Evolutionary conservation across 2,888 invertebrate species (phyloP).

Genomic region (Chrysina gloriosa): DNA sequence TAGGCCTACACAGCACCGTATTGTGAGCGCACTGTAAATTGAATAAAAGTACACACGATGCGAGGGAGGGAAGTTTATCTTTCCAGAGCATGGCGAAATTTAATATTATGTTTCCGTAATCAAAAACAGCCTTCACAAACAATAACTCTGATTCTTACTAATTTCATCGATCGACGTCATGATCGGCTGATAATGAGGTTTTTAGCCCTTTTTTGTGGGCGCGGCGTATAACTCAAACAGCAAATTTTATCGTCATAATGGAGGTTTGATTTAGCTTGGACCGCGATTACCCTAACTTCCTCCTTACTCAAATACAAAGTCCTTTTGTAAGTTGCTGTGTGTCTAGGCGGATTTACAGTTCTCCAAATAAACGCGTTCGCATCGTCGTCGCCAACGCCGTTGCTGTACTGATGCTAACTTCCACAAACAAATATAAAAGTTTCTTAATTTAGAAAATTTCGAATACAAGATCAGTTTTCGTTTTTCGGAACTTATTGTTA

Average conservation of each 20-base stretch:
- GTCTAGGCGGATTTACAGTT: conserved; percentile 17
- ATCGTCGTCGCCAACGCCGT: not conserved
- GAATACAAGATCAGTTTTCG: not conserved
- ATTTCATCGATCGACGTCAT: not conserved
- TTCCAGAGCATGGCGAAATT: not conserved
- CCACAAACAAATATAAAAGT: not conserved
- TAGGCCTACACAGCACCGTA: not conserved
- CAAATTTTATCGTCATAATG: conserved; percentile 27
- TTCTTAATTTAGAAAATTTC: not conserved
- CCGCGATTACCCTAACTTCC: conserved; percentile 23
- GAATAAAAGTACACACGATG: conserved; percentile 13
- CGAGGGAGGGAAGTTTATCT: not conserved
- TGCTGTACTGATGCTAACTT: not conserved
- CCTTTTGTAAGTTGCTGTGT: conserved; percentile 24
- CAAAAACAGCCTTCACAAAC: not conserved
- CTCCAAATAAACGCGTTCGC: conserved; percentile 8
- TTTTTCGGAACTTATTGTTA: too few species aligned
- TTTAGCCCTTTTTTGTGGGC: not conserved
- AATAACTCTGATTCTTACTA: not conserved
- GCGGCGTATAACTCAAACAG: conserved; percentile 26
- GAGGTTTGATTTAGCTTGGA: conserved; percentile 9
- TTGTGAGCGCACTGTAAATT: not conserved
- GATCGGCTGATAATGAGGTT: not conserved
- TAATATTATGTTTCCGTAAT: conserved; percentile 4
- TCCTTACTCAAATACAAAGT: conserved; percentile 35